phyloP scores from a whole-genome alignment of 1,140 invertebrate genomes.

The Ericerus pela region DNA sequence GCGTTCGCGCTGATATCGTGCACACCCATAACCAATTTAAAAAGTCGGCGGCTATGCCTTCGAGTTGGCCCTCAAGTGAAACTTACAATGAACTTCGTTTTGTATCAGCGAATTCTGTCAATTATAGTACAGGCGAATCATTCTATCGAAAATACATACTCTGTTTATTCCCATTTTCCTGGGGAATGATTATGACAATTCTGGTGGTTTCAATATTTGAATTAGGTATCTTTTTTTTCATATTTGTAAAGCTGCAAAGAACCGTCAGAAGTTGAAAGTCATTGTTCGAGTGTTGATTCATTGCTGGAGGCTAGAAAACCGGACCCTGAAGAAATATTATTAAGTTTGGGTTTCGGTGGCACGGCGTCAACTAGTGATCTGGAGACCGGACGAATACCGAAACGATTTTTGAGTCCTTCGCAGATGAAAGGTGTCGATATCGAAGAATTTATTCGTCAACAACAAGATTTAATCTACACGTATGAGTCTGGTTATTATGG shows the following conservation, averaged over 20 bases:
- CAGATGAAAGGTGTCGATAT: conserved; percentile 42
- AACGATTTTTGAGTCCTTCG: conserved; percentile 41
- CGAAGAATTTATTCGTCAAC: conserved; percentile 41
- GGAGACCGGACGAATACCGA: conserved; percentile 39
- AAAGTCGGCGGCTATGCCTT: too few species aligned
- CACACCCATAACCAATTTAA: too few species aligned
- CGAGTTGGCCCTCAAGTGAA: too few species aligned
- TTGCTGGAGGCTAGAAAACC: conserved; percentile 51
- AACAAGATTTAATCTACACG: conserved; percentile 40
- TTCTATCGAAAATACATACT: too few species aligned
- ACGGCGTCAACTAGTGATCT: conserved; percentile 26
- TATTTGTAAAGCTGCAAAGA: conserved; percentile 12
- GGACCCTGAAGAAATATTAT: conserved; percentile 56
- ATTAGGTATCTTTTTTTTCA: too few species aligned
- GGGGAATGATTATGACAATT: too few species aligned
- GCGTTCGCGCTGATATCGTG: too few species aligned
- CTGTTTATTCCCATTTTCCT: too few species aligned
- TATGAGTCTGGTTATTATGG: conserved; percentile 45
- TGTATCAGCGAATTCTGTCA: too few species aligned
- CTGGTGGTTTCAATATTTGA: too few species aligned
- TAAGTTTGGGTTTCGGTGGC: conserved; percentile 46
- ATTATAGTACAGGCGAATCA: too few species aligned
- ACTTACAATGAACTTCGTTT: too few species aligned
- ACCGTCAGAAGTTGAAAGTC: conserved; percentile 38
- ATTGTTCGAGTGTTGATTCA: conserved; percentile 57